phyloP scores from a whole-genome alignment of 2,797 vertebrate species.

The Gymnothorax javanicus region DNA sequence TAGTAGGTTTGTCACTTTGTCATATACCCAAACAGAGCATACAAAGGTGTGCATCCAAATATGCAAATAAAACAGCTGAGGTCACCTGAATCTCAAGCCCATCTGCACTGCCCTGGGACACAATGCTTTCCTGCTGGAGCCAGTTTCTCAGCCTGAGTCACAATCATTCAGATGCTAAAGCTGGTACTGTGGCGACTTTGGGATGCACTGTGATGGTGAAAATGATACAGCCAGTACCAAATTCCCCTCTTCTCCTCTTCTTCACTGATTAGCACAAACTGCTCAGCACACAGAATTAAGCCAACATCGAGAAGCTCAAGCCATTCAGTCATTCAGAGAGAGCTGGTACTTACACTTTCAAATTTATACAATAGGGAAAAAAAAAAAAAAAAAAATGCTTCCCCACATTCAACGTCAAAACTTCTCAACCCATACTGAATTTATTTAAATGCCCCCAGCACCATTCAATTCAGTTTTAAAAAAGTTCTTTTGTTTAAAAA shows the following conservation, averaged over 20 bases:
- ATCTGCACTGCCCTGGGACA: neutral
- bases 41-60: neutral
- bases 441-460: slow-evolving; percentile 24
- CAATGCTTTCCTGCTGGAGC: neutral
- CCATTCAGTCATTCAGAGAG: neutral
- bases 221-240: neutral
- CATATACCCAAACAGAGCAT: neutral
- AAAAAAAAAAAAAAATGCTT: neutral
- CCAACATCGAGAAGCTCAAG: neutral
- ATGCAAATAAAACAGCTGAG: neutral
- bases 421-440: neutral
- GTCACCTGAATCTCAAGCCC: neutral
- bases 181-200: slow-evolving; percentile 14
- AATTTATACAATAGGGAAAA: neutral
- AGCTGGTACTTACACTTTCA: slow-evolving; percentile 17
- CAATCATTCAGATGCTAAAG: slow-evolving; percentile 1
- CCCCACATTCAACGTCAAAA: neutral
- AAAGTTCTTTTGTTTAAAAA: slow-evolving; percentile 47
- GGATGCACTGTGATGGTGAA: slow-evolving; percentile 5
- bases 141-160: slow-evolving; percentile 4
- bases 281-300: neutral
- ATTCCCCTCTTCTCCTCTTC: neutral
- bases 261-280: neutral
- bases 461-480: slow-evolving; percentile 22
- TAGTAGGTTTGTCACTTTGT: neutral